Base-by-base conservation (phyloP, 2,888 invertebrate species). In the Aricia artaxerxes region DNA sequence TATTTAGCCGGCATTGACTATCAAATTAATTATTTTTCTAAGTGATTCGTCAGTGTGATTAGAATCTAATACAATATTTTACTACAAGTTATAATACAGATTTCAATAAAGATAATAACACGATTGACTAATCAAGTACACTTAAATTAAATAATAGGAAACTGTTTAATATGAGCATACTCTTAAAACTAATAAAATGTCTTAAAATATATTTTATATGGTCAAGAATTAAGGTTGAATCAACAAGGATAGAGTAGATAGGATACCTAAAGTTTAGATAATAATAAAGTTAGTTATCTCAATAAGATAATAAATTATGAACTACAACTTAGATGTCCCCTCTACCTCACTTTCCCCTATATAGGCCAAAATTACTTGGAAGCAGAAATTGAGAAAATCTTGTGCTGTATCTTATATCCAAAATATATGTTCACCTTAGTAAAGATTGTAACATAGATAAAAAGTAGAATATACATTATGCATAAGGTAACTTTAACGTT, bases 101-200 rank as follows among this genome's bases (percentile, higher is more conserved):
- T 69, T 69, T 35, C 35, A 35, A 13, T 69, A 69, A 13, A 35
- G 35, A 69, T 38, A 64, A 11, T 64, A 64, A 69, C 69, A 38
- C 13, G 35, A 69, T 69, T 69, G 69, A 69, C 69, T 69, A 64
- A 35, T 31, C 5, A 69, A 69, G 35, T 13, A 38, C 69, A 38
- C 35, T 69, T 69, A 69, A 69, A 69, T 69, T 69, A 69, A 69
- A 69, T 38, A 69, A 69, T 69, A 69, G 69, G 69, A 69, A 69
- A 69, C 69, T 16, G 35, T 69, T 38, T 64, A 16, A 69, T 64
- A 16, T 69, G 69, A 69, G 69, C 69, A 69, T 38, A 69, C 69
- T 16, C 69, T 69, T 69, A 69, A 69, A 35, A 69, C 69, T 69
- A 69, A 35, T 69, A 69, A 69, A 35, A 69, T 0, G 11, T 13